Conservation (phyloP, 2,797 vertebrate genomes). For the Parauchenoglanis punctatus region DNA sequence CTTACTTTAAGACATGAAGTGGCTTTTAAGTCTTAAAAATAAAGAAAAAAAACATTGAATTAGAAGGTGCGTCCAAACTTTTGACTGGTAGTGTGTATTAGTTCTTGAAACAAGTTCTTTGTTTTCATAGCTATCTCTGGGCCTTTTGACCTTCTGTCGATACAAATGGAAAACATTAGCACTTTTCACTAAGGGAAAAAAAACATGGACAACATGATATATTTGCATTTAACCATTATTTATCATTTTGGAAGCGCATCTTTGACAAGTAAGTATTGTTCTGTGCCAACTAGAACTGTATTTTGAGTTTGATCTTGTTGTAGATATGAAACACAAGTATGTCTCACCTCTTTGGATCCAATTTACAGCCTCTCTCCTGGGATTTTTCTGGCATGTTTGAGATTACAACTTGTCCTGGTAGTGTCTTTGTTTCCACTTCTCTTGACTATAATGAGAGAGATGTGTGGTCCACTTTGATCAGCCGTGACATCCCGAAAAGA, state of each 20-base stretch:
- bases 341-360: constrained; percentile 31
- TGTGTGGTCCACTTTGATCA: constrained; percentile 29
- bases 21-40: too few relatives aligned
- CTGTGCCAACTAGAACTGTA: constrained; percentile 25
- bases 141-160: not conserved
- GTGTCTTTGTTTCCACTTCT: constrained; percentile 32
- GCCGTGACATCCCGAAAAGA: constrained; percentile 29
- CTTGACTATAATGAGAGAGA: constrained; percentile 28
- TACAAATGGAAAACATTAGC: not conserved
- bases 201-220: not conserved
- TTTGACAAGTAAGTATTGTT: constrained; percentile 31
- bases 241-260: not conserved
- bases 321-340: constrained; percentile 25
- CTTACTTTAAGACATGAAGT: too few relatives aligned
- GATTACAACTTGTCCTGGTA: constrained; percentile 36
- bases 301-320: constrained; percentile 26
- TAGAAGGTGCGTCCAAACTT: too few relatives aligned
- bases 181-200: not conserved
- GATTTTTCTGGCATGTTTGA: constrained; percentile 37
- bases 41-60: too few relatives aligned
- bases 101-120: too few relatives aligned
- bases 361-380: constrained; percentile 40
- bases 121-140: too few relatives aligned
- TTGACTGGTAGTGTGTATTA: too few relatives aligned
- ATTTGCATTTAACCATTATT: not conserved